These are phyloP conservation scores for Eulithis testata DNA, from an alignment of 2,888 invertebrate species.

Conservation along the genomic window DNA sequence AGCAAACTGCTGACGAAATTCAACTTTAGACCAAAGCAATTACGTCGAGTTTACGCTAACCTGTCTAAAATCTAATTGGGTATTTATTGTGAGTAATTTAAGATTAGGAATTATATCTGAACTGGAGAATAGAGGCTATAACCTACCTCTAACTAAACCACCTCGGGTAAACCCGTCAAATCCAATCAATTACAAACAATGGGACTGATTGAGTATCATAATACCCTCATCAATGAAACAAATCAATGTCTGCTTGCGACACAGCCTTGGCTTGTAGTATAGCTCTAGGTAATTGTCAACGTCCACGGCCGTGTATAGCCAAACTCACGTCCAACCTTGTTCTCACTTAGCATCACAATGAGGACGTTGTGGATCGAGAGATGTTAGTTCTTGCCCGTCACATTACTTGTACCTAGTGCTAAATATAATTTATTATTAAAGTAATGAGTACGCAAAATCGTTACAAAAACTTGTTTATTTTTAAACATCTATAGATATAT, in stretches of 20 bases:
- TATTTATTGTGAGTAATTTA: too few relatives aligned
- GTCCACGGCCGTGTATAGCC: conserved; percentile 42
- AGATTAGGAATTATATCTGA: too few relatives aligned
- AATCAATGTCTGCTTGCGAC: conserved; percentile 39
- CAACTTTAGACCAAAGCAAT: too few relatives aligned
- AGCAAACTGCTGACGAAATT: not conserved
- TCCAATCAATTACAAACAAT: conserved; percentile 34
- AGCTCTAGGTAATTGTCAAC: conserved; percentile 30
- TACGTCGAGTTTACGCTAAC: too few relatives aligned
- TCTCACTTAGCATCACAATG: conserved; percentile 52
- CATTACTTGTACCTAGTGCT: not conserved
- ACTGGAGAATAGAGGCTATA: too few relatives aligned
- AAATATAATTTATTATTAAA: too few relatives aligned
- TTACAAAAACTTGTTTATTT: too few relatives aligned
- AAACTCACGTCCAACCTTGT: conserved; percentile 52
- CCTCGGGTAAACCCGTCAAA: conserved; percentile 35
- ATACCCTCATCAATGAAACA: conserved; percentile 40
- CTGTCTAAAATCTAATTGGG: too few relatives aligned
- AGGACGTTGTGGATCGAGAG: conserved; percentile 24
- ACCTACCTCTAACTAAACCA: too few relatives aligned
- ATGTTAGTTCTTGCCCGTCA: conserved; percentile 4
- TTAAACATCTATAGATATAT: too few relatives aligned
- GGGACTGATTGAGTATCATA: conserved; percentile 4
- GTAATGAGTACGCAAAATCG: too few relatives aligned
- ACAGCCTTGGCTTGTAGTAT: conserved; percentile 44